phyloP scores from a whole-genome alignment of 2,888 invertebrate species.

The Encarsia formosa region DNA sequence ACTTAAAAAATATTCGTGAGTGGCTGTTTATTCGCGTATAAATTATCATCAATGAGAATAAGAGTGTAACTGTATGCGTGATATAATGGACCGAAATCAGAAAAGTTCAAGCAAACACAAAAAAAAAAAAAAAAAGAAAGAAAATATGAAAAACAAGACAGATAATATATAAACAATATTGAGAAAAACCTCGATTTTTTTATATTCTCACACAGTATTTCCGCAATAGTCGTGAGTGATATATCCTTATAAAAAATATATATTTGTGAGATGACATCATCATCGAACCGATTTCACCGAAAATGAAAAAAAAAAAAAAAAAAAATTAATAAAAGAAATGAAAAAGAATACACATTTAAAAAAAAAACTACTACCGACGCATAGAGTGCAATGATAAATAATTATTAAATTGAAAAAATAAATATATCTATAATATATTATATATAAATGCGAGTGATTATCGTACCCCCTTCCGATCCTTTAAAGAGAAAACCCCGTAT shows the following conservation, averaged over 20 bases:
- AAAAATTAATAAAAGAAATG: not conserved
- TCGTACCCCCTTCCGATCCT: slow-evolving; percentile 25
- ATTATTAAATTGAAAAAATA: no score
- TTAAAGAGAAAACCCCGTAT: slow-evolving; percentile 20
- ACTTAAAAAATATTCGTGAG: slow-evolving; percentile 34
- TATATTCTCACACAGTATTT: slow-evolving; percentile 24
- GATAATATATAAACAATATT: slow-evolving; percentile 5
- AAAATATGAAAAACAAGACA: not conserved
- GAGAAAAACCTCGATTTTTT: slow-evolving; percentile 17
- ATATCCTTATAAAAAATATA: not conserved
- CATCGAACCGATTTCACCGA: slow-evolving; percentile 12
- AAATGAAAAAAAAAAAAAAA: not conserved
- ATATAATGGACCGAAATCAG: slow-evolving; percentile 6
- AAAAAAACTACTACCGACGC: not conserved
- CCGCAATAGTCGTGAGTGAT: slow-evolving; percentile 17
- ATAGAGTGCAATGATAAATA: slow-evolving; percentile 2
- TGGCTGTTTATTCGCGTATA: slow-evolving; percentile 1
- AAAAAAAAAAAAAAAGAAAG: not conserved
- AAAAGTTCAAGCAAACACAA: not conserved
- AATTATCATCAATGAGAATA: not conserved
- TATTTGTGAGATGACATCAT: slow-evolving; percentile 8
- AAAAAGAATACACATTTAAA: not conserved
- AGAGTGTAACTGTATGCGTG: slow-evolving; percentile 3
- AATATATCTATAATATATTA: not conserved
- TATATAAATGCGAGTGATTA: slow-evolving; percentile 23